Base-by-base conservation (phyloP, 1,140 invertebrate genomes). In the Meloidogyne exigua region DNA sequence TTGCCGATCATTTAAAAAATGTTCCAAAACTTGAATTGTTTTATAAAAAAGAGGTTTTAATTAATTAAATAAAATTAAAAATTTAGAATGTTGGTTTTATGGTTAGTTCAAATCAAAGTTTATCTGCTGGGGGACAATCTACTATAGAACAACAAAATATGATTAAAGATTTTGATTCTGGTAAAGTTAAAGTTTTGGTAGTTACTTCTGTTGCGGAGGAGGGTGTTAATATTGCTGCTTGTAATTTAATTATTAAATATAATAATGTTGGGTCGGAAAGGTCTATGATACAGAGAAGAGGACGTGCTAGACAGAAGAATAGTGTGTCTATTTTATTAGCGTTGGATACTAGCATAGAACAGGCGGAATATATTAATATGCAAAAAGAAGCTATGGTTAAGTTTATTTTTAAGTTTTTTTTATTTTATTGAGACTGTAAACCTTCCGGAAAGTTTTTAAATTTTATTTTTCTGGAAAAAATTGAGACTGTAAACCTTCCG, bases 241-340 rank as follows among this genome's bases (percentile, higher is more conserved):
- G 77, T 69, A 78, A 78, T 63, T 57, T 78, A 66, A 77, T 78
- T 69, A 78, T 78, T 18, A 79, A 79, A 62, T 78, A 78, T 25
- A 78, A 78, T 75, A 78, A 68, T 71, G 49, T 77, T 18, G 77
- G 77, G 18, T 62, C 39, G 23, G 77, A 78, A 76, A 65, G 77
- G 10, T 28, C 71, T 12, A 49, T 78, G 26, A 78, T 78, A 18
- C 77, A 78, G 25, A 11, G 77, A 68, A 78, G 77, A 64, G 77
- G 77, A 9, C 72, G 77, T 39, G 77, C 77, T 32, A 57, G 77
- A 25, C 68, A 49, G 4, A 78, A 78, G 28, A 44, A 78, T 57
- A 76, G 74, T 28, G 18, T 49, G 10, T 66, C 68, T 18, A 28
- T 75, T 75, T 42, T 74, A 28, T 77, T 75, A 39, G 68, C 68